Evolutionary conservation across 2,797 vertebrate species (phyloP).

Genomic region (Falco naumanni): DNA sequence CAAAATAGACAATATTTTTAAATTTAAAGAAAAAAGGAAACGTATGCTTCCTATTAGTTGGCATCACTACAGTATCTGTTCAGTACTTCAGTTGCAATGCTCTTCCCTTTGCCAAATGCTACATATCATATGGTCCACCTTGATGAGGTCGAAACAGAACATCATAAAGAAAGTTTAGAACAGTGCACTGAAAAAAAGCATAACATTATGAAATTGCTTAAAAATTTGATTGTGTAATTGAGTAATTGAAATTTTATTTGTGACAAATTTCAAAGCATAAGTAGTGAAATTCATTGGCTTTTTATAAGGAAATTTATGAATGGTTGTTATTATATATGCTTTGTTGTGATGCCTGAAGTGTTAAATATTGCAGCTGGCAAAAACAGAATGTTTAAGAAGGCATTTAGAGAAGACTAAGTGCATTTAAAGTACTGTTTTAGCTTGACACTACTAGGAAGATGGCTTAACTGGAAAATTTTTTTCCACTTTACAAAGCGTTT

Average conservation of each 20-base stretch:
- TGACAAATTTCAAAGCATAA: constrained; percentile 20
- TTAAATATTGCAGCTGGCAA: neutral
- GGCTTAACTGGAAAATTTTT: neutral
- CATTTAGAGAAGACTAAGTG: neutral
- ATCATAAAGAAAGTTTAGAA: constrained; percentile 22
- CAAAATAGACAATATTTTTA: neutral
- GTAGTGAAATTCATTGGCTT: constrained; percentile 13
- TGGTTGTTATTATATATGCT: neutral
- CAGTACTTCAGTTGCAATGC: neutral
- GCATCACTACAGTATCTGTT: neutral
- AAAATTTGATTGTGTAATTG: neutral
- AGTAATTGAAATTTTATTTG: neutral
- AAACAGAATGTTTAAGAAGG: neutral
- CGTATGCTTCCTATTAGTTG: neutral
- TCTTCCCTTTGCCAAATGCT: neutral
- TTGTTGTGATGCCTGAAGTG: neutral
- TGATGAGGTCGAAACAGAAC: neutral
- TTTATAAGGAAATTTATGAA: constrained; percentile 35
- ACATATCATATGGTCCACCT: neutral
- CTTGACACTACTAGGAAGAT: neutral
- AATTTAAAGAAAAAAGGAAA: neutral
- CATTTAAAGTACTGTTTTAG: neutral
- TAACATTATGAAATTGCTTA: constrained; percentile 34
- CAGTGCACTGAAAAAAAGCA: neutral
- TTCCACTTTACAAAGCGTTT: neutral